A percentile compares a stretch with the other conserved stretches of the same genome.
These are phyloP conservation scores for Amblyjoppa fuscipennis DNA, from an alignment of 2,888 invertebrate species.

Conservation along the genomic window DNA sequence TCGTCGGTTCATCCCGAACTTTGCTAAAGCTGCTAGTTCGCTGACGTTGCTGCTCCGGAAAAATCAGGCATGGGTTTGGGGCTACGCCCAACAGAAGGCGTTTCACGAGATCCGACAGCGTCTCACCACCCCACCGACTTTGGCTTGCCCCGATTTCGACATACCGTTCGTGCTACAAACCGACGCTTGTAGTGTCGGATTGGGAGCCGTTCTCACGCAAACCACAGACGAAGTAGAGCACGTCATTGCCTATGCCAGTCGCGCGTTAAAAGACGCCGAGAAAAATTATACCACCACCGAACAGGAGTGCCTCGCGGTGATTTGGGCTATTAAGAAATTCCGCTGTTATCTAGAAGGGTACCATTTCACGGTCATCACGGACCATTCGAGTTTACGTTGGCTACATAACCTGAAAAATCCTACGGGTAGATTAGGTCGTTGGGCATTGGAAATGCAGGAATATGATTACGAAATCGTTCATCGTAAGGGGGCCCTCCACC, in stretches of 20 bases:
- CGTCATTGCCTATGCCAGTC: too few species aligned
- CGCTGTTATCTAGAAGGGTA: slow-evolving; percentile 70
- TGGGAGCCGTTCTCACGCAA: slow-evolving; percentile 67
- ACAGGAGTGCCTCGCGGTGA: slow-evolving; percentile 70
- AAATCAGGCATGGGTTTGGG: slow-evolving; percentile 43
- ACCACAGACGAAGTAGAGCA: slow-evolving; percentile 36
- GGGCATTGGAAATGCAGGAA: slow-evolving; percentile 66
- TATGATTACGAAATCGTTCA: slow-evolving; percentile 61
- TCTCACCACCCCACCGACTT: slow-evolving; percentile 55
- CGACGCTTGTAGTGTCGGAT: slow-evolving; percentile 63
- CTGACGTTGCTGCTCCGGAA: slow-evolving; percentile 29
- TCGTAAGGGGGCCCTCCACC: slow-evolving; percentile 25
- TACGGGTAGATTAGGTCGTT: slow-evolving; percentile 61
- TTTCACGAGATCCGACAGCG: slow-evolving; percentile 41
- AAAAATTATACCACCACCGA: slow-evolving; percentile 42
- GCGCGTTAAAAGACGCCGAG: neutral
- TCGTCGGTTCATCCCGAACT: slow-evolving; percentile 39
- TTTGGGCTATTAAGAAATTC: slow-evolving; percentile 69
- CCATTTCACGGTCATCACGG: slow-evolving; percentile 71
- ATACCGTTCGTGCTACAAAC: slow-evolving; percentile 58
- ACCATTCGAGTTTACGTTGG: slow-evolving; percentile 71
- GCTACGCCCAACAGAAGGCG: slow-evolving; percentile 19
- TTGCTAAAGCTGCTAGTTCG: neutral
- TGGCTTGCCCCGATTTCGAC: slow-evolving; percentile 65
- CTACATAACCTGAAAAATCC: slow-evolving; percentile 69